These are phyloP conservation scores for Rhopalosiphum padi DNA, from an alignment of 1,140 invertebrate species.

Conservation along the genomic window DNA sequence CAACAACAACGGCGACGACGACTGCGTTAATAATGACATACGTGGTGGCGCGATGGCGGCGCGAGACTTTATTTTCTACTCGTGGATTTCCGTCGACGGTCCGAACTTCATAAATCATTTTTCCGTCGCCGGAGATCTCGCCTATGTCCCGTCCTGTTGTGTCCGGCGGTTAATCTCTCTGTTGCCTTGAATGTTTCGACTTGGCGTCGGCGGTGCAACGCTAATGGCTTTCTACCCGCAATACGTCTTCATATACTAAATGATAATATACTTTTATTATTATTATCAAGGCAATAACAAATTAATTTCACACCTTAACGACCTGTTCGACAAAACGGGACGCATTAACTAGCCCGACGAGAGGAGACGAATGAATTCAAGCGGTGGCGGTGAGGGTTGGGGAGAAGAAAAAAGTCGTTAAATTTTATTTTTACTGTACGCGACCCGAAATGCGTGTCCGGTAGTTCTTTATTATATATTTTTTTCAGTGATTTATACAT, in stretches of 20 bases:
- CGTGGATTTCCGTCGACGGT: constrained; percentile 16
- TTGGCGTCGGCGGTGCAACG: constrained; percentile 2
- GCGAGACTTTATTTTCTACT: neutral
- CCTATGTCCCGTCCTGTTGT: neutral
- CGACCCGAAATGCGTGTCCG: constrained; percentile 2
- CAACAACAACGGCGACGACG: neutral
- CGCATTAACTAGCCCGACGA: constrained; percentile 35
- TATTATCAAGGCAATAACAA: constrained; percentile 54
- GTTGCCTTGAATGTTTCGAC: neutral
- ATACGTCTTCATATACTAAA: constrained; percentile 52
- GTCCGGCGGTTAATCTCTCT: constrained; percentile 42
- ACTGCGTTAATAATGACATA: constrained; percentile 50
- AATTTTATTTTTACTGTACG: neutral
- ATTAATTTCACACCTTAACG: constrained; percentile 58
- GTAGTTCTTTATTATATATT: neutral
- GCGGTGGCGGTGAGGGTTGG: neutral
- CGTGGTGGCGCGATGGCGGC: no score
- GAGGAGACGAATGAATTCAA: neutral
- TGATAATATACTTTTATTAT: constrained; percentile 52
- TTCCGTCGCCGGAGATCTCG: neutral
- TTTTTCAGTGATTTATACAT: neutral
- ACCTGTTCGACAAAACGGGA: constrained; percentile 53
- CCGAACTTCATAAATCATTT: constrained; percentile 52
- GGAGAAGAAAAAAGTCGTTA: constrained; percentile 22
- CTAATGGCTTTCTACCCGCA: constrained; percentile 44